Evolutionary conservation across 2,888 invertebrate genomes (phyloP).

Genomic region (Cataglyphis livida): DNA sequence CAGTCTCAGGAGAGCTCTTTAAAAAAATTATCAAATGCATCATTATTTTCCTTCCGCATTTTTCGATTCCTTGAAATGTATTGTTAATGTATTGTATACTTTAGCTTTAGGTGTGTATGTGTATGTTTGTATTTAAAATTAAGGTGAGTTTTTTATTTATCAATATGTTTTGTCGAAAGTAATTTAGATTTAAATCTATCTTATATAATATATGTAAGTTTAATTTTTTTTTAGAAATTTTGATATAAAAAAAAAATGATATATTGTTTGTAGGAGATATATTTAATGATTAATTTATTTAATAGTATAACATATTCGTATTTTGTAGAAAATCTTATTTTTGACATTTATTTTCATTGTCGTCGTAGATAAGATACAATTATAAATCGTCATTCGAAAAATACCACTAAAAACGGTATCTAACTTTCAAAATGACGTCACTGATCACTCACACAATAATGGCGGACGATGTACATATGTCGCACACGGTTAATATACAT

Average conservation of each 20-base stretch:
- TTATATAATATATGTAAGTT: background rate
- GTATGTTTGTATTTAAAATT: background rate
- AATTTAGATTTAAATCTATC: background rate
- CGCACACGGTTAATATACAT: background rate
- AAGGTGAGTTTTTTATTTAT: background rate
- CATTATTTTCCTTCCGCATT: background rate
- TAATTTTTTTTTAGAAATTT: background rate
- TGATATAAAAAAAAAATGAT: background rate
- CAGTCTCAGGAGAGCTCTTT: constrained; percentile 61
- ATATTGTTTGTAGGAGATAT: background rate
- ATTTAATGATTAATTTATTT: background rate
- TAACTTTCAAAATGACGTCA: constrained; percentile 19
- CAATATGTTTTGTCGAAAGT: background rate
- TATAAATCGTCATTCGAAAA: background rate
- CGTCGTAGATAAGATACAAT: background rate
- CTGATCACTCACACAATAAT: background rate
- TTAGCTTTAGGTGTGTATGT: too few species aligned
- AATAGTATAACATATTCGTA: background rate
- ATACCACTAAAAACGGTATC: background rate
- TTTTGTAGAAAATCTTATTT: too few species aligned
- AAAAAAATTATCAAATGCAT: background rate
- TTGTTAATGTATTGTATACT: background rate
- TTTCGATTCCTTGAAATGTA: background rate
- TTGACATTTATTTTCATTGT: background rate
- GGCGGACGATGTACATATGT: background rate